Conservation (phyloP, 2,888 invertebrate species). For the Megalurothrips usitatus region DNA sequence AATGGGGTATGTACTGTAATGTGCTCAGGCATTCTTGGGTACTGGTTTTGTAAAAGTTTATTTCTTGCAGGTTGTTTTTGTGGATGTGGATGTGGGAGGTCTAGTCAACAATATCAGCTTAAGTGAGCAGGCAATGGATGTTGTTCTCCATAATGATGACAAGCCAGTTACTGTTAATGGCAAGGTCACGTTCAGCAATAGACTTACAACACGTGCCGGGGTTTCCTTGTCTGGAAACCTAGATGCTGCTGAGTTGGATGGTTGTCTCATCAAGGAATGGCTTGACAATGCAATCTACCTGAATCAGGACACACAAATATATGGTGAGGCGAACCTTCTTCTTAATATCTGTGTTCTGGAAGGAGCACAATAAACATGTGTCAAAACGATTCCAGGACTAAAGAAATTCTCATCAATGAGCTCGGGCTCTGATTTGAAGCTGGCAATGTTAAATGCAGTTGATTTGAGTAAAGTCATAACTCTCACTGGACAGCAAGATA, state of each 20-base stretch:
- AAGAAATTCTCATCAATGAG: not conserved
- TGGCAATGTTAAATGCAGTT: not conserved
- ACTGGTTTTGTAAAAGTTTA: not conserved
- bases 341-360: not conserved
- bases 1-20: not conserved
- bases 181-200: not conserved
- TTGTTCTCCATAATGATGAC: not conserved
- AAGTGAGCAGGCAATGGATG: not conserved
- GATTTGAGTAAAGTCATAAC: not conserved
- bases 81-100: not conserved
- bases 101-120: not conserved
- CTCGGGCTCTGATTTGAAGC: not conserved
- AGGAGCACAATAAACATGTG: too few relatives aligned
- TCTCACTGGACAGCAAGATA: not conserved
- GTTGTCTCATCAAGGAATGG: not conserved
- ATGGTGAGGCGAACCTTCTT: not conserved
- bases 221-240: not conserved
- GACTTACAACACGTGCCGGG: not conserved
- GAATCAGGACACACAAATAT: not conserved
- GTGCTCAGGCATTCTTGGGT: not conserved
- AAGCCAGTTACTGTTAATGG: not conserved
- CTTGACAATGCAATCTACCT: not conserved
- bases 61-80: not conserved
- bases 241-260: not conserved
- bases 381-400: not conserved